These are phyloP conservation scores for Drosophila acutilabella DNA, from an alignment of 2,888 invertebrate genomes.

Conservation along the genomic window DNA sequence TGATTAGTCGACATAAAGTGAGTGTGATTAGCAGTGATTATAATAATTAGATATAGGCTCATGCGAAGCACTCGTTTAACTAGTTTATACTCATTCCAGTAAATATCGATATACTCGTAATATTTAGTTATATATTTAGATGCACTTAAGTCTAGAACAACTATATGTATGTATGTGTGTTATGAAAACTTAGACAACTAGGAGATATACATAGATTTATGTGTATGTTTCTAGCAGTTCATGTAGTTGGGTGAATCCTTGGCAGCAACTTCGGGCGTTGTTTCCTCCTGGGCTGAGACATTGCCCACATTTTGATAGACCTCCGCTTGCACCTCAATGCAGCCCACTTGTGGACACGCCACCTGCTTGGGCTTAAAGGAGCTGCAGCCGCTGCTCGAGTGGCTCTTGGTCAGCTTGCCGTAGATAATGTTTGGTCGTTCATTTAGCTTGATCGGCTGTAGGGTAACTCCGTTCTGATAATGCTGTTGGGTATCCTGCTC, in stretches of 20 bases:
- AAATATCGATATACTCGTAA: conserved; percentile 41
- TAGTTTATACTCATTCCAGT: conserved; percentile 82
- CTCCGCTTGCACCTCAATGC: conserved; percentile 81
- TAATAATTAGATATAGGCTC: conserved; percentile 22
- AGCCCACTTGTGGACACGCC: conserved; percentile 75
- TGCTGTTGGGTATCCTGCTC: conserved; percentile 78
- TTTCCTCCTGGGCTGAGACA: conserved; percentile 32
- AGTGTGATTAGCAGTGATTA: conserved; percentile 7
- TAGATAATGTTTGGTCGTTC: conserved; percentile 84
- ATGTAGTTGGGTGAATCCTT: conserved; percentile 76
- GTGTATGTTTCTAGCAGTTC: conserved; percentile 68
- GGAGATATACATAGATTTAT: conserved; percentile 27
- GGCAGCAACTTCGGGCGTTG: conserved; percentile 28
- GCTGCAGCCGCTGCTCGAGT: conserved; percentile 77
- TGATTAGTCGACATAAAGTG: conserved; percentile 23
- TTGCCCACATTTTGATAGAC: conserved; percentile 82
- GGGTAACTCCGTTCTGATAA: conserved; percentile 78
- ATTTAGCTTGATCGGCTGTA: conserved; percentile 84
- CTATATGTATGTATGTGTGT: conserved; percentile 16
- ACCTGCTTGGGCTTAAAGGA: conserved; percentile 83
- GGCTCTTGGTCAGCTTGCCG: conserved; percentile 82
- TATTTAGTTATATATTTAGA: conserved; percentile 23
- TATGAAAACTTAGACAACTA: conserved; percentile 33
- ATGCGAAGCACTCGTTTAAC: conserved; percentile 59
- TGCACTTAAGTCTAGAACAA: conserved; percentile 34